Conservation (phyloP, 1,140 invertebrate genomes). For the Acromyrmex heyeri region DNA sequence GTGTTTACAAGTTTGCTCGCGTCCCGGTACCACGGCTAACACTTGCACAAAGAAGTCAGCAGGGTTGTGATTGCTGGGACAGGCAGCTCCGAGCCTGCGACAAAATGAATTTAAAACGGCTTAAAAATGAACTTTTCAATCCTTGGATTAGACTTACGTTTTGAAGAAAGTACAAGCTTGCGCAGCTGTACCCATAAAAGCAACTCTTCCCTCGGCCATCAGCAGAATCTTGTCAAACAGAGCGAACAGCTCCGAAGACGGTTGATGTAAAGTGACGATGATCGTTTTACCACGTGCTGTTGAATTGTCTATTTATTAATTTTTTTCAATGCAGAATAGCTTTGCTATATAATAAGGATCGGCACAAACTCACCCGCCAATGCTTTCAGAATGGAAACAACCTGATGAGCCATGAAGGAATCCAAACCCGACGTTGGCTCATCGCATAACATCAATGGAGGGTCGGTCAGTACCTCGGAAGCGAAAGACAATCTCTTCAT, state of each 20-base stretch:
- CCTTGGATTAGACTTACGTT: slow-evolving; percentile 88
- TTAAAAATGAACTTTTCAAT: background rate
- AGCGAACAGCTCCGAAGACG: slow-evolving; percentile 96
- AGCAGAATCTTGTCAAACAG: slow-evolving; percentile 97
- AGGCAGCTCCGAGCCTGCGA: slow-evolving; percentile 90
- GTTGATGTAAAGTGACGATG: slow-evolving; percentile 98
- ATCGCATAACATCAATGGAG: slow-evolving; percentile 98
- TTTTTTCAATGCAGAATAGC: background rate
- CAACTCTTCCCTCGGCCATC: slow-evolving; percentile 96
- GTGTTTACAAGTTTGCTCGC: slow-evolving; percentile 91
- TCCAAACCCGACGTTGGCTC: slow-evolving; percentile 97
- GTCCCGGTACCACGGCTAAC: slow-evolving; percentile 94
- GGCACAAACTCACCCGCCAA: slow-evolving; percentile 87
- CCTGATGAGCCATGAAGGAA: slow-evolving; percentile 95
- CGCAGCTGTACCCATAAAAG: slow-evolving; percentile 94
- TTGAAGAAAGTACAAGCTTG: slow-evolving; percentile 94
- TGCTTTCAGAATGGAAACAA: slow-evolving; percentile 94
- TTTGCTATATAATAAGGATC: background rate
- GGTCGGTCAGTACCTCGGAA: slow-evolving; percentile 97
- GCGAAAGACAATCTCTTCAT: slow-evolving; percentile 98
- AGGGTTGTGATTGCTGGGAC: slow-evolving; percentile 96
- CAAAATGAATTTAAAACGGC: background rate
- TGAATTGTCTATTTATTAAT: background rate
- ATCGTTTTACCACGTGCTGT: slow-evolving; percentile 93
- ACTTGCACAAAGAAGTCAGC: slow-evolving; percentile 98